These are phyloP conservation scores for Capricornis sumatraensis DNA, from an alignment of 2,113 vertebrate genomes.

Conservation along the genomic window DNA sequence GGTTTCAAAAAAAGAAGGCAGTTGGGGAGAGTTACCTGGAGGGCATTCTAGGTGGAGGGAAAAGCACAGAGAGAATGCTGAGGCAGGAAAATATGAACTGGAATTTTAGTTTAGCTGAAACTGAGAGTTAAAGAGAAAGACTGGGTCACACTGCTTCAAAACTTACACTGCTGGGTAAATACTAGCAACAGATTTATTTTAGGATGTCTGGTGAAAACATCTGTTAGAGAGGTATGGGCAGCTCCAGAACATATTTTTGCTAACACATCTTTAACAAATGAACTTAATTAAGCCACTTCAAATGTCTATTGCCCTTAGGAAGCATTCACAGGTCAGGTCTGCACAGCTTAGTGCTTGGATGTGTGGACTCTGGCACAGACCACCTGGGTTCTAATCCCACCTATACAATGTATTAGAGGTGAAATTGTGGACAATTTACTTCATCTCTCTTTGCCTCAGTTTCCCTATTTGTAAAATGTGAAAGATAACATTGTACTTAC, in stretches of 20 bases:
- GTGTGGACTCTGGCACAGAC: neutral
- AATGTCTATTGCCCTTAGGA: too few relatives aligned
- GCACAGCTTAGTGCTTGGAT: neutral
- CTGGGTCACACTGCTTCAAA: neutral
- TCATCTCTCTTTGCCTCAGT: neutral
- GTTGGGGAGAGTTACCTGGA: neutral
- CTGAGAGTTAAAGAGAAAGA: neutral
- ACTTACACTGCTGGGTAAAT: neutral
- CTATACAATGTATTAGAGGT: neutral
- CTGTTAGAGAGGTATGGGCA: neutral
- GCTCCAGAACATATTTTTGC: neutral
- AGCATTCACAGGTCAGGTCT: neutral
- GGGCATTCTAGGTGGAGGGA: neutral
- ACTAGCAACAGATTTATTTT: neutral
- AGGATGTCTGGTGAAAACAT: neutral
- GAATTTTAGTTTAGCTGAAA: neutral
- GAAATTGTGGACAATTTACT: neutral
- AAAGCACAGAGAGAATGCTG: neutral
- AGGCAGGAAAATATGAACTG: neutral
- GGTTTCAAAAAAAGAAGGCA: neutral
- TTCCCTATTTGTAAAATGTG: neutral
- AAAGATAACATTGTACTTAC: neutral
- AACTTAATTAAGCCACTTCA: neutral
- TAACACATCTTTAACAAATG: neutral
- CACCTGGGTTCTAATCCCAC: neutral